A percentile compares a stretch with the other conserved stretches of the same genome.
These are phyloP conservation scores for Mus musculus DNA, from an alignment of 2,113 vertebrate genomes.

Conservation along the genomic window GRCm39 chr7:105434001-105434500, in stretches of 20 bases:
- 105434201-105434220: constrained; percentile 17
- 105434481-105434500: constrained; percentile 44
- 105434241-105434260: constrained; percentile 50
- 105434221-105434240: not conserved
- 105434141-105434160: not conserved
- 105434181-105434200: constrained; percentile 11
- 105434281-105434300: not conserved
- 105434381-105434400: not conserved
- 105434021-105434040: not conserved
- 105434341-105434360: not conserved
- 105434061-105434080: not conserved
- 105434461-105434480: constrained; percentile 21
- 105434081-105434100: not conserved
- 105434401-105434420: not conserved
- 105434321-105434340: not conserved
- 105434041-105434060: not conserved
- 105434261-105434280: constrained; percentile 31
- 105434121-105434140: not conserved
- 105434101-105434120: constrained; percentile 20
- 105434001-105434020: constrained; percentile 32
- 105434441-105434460: constrained; percentile 27
- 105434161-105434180: constrained; percentile 15
- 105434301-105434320: not conserved
- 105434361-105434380: not conserved
- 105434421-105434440: not conserved